Evolutionary conservation across 2,888 invertebrate species (phyloP), one percentile per base, ranked within the genome.

Genomic region (Axea sp.): DNA sequence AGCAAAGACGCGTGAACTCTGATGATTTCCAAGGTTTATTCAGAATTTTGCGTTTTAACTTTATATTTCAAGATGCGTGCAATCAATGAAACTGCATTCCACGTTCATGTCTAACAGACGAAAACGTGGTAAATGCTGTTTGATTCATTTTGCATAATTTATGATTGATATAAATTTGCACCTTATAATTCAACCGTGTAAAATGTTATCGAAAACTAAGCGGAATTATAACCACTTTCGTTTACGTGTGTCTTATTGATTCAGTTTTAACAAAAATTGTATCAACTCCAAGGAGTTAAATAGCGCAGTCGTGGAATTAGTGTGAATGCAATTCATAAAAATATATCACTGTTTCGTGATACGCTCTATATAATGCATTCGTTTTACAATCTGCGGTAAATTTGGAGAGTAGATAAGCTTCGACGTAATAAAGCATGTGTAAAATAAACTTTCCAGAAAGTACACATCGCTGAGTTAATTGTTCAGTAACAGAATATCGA

Each of bases 11-110:
- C 72, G 45, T 64, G 57, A 59, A 60, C 59, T 47, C 47, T 3
- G 43, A 19, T 41, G 33, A n/a, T 41, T 24, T 19, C 39, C 31
- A 49, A 14, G 47, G 6, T 53, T 14, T 47, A 45, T 62, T 67
- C 39, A 67, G 55, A 45, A 45, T 33, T 45, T 59, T 9, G 49
- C 49, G 51, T 60, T 69, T 60, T 69, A 68, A 33, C 39, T 45
- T 41, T 11, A 33, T 26, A 28, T 37, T 47, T 35, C 43, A 53
- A 45, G 53, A 53, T 47, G 24, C 41, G 28, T 19, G 41, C 51
- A 43, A 65, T 57, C 65, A 64, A 71, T 62, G 69, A 30, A 59
- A 68, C 39, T 67, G 39, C 43, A 45, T 55, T 65, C 39, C 45
- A 24, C 17, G 19, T 41, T 51, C 33, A 45, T 49, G 37, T 51